Conservation (phyloP, 2,797 vertebrate genomes). For the Aplochiton taeniatus region DNA sequence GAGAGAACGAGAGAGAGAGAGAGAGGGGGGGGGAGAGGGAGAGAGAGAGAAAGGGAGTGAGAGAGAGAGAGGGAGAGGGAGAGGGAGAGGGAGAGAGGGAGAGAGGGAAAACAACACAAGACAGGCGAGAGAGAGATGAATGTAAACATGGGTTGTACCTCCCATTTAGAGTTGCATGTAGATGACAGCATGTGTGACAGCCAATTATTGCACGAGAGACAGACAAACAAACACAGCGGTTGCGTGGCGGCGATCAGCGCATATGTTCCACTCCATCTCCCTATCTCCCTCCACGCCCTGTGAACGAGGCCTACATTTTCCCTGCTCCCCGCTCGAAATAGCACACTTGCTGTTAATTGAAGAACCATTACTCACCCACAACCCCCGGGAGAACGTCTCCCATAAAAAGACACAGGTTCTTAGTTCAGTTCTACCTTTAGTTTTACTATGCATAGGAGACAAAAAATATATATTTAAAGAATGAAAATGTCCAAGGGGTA, state of each 20-base stretch:
- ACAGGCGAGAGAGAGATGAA: not conserved
- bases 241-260: conserved; percentile 27
- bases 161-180: conserved; percentile 15
- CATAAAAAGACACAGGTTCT: conserved; percentile 24
- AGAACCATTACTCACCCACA: conserved; percentile 10
- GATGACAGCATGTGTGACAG: conserved; percentile 15
- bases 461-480: no score
- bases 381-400: not conserved
- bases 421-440: not conserved
- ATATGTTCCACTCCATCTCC: conserved; percentile 38
- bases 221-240: conserved; percentile 17
- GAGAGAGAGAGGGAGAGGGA: not conserved
- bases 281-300: conserved; percentile 13
- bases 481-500: no score
- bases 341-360: conserved; percentile 15
- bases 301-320: not conserved
- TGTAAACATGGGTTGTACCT: conserved; percentile 4
- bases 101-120: not conserved
- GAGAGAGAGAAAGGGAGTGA: not conserved
- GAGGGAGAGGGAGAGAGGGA: not conserved
- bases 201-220: conserved; percentile 33
- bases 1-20: conserved; percentile 8
- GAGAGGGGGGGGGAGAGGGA: not conserved
- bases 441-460: not conserved
- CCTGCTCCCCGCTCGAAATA: not conserved